Evolutionary conservation across 2,113 vertebrate species (phyloP), one percentile per base, ranked within the genome.

Genomic region (Cairina moschata): DNA sequence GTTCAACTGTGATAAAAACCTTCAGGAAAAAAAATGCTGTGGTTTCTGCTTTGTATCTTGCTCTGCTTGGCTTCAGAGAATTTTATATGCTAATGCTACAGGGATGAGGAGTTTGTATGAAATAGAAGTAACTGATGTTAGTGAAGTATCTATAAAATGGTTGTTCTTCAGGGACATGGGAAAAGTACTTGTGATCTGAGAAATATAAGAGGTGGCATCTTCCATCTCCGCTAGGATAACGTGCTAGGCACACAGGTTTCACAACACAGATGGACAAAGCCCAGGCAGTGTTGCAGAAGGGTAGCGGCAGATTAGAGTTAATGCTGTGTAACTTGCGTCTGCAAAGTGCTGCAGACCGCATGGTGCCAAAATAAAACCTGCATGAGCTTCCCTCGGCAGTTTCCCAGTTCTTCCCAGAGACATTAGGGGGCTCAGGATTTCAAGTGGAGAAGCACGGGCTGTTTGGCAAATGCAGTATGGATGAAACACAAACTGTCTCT

Each of bases 301-400:
- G 78, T 31, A 63, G 73, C 54, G 29, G 76, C 36, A 13, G 42
- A 5, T 50, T 60, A 32, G 83, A 18, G 79, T 31, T 75, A 23
- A 56, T 6, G 38, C 50, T 85, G 17, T 63, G 3, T 0, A 17
- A 68, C 31, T 88, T 42, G 1, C 52, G 23, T 16, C 46, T 56
- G 1, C 28, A 21, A 4, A 73, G 87, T 0, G 66, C 91, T 50
- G 80, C 4, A 1, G 73, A 67, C 91, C 78, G 8, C 83, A 15
- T 18, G 90, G 90, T 86, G 91, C 95, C 93, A 77, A 96, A 93
- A 93, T 73, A 84, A 94, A 94, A 38, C 22, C 84, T 81, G 87
- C 73, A 0, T 14, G 86, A 85, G 42, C 88, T 89, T 74, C 78
- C 87, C 83, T 96, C 54, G 3, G 90, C 9, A 0, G 83, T 5